phyloP scores from a whole-genome alignment of 2,797 vertebrate genomes.

The Sebastes variabilis region DNA sequence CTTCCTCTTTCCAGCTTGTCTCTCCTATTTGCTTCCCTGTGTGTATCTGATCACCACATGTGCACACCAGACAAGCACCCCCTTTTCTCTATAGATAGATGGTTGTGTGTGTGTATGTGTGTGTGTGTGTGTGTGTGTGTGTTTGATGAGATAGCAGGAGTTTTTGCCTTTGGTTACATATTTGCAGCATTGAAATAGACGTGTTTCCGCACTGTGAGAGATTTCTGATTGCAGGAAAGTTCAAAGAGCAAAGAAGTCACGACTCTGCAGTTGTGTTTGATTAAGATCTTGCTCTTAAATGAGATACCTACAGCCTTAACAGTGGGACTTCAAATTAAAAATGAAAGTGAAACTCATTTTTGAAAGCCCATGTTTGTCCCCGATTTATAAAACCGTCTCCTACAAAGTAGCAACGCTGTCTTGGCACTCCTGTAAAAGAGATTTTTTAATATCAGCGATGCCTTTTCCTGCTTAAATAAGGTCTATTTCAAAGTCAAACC shows the following conservation, averaged over 20 bases:
- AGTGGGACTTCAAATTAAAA: background rate
- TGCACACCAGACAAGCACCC: background rate
- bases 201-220: background rate
- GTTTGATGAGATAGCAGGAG: slow-evolving; percentile 6
- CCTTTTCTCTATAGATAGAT: background rate
- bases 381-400: background rate
- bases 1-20: background rate
- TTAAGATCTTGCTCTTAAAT: background rate
- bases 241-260: background rate
- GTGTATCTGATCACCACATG: background rate
- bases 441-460: background rate
- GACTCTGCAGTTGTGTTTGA: background rate
- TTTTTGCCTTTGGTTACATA: background rate
- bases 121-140: background rate
- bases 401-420: background rate
- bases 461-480: background rate
- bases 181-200: background rate
- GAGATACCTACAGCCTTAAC: background rate
- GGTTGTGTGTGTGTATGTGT: background rate
- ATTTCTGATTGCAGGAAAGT: background rate
- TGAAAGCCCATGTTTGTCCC: background rate
- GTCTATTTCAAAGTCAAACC: background rate
- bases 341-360: background rate
- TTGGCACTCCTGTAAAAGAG: background rate
- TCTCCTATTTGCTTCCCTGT: background rate